Percentiles rank a stretch among this genome's conserved stretches.
phyloP scores from a whole-genome alignment of 2,888 invertebrate species.

The Hartigia nigra region DNA sequence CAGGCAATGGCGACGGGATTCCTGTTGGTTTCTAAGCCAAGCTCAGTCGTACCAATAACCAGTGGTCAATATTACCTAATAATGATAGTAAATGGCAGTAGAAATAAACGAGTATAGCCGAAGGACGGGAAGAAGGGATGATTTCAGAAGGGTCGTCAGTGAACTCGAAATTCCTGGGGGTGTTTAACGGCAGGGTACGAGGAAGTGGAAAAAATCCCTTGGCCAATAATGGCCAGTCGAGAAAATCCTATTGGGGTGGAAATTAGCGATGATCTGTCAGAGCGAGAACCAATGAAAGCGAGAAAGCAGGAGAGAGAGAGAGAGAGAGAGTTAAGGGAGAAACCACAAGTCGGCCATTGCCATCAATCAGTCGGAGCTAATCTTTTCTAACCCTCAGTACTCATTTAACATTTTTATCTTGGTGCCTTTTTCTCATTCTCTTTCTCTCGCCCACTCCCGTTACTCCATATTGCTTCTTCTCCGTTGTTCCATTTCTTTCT shows the following conservation, averaged over 20 bases:
- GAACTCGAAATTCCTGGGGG: not conserved
- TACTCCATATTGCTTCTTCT: too few relatives aligned
- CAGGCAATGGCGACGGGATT: not conserved
- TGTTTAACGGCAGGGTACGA: not conserved
- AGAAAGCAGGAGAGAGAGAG: not conserved
- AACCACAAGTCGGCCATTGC: slow-evolving; percentile 14
- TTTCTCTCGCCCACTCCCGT: not conserved
- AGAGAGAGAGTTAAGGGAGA: not conserved
- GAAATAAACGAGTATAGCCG: not conserved
- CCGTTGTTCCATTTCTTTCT: not conserved
- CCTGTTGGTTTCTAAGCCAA: not conserved
- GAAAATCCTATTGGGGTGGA: slow-evolving; percentile 19
- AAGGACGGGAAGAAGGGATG: not conserved
- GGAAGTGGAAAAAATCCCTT: not conserved
- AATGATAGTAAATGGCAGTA: not conserved
- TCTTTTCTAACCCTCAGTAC: slow-evolving; percentile 25
- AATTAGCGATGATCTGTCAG: slow-evolving; percentile 26
- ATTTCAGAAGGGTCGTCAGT: not conserved
- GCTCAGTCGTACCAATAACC: not conserved
- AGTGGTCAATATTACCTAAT: not conserved
- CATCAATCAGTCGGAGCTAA: slow-evolving; percentile 35
- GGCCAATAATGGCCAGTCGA: slow-evolving; percentile 16
- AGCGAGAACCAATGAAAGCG: not conserved
- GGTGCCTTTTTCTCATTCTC: slow-evolving; percentile 29
- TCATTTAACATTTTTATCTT: slow-evolving; percentile 35